These are phyloP conservation scores for Acipenser ruthenus DNA, from an alignment of 2,797 vertebrate species.

Conservation along the genomic window DNA sequence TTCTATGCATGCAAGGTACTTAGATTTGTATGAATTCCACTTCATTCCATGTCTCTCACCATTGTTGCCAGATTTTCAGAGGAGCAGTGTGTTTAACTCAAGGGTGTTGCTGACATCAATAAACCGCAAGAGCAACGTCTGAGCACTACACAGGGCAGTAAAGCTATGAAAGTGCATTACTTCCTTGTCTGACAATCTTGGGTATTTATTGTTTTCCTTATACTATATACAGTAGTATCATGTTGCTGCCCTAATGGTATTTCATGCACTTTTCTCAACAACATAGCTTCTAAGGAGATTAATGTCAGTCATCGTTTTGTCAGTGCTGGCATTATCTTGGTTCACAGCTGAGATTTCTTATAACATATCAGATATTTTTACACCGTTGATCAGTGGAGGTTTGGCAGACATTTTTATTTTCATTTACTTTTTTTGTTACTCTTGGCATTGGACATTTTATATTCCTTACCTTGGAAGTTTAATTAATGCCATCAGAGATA, in stretches of 20 bases:
- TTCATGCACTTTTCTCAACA: neutral
- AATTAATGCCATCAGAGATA: neutral
- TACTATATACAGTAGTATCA: neutral
- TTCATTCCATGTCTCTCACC: no score
- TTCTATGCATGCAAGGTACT: no score
- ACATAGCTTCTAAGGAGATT: neutral
- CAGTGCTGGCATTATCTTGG: neutral
- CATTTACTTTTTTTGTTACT: slow-evolving; percentile 1
- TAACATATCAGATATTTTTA: slow-evolving; percentile 1
- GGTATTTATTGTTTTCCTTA: neutral
- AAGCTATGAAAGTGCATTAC: neutral
- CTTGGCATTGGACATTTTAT: neutral
- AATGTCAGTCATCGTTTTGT: neutral
- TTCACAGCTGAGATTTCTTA: slow-evolving; percentile 2
- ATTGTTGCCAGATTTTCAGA: no score
- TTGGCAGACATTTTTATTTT: slow-evolving; percentile 4
- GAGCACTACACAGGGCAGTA: neutral
- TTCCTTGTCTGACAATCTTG: neutral
- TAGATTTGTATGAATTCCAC: no score
- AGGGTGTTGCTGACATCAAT: neutral
- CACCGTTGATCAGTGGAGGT: neutral
- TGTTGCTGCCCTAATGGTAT: neutral
- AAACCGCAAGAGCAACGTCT: neutral
- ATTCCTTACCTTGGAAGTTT: neutral
- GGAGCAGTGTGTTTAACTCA: neutral